Evolutionary conservation across 2,797 vertebrate genomes (phyloP).

Genomic region (Platalea minor): DNA sequence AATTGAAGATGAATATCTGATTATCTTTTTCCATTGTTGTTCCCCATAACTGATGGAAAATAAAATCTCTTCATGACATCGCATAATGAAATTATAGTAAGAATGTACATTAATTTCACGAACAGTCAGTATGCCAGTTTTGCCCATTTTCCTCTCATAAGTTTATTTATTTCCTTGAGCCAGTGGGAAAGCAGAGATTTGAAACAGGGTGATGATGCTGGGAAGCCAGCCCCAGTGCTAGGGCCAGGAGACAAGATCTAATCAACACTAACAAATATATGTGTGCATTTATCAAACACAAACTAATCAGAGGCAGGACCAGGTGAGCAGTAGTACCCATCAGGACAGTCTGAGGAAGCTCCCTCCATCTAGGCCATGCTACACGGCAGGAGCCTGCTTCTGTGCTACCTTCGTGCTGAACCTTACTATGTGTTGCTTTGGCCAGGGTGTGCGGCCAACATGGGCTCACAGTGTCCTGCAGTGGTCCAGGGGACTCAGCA

Average conservation of each 20-base stretch:
- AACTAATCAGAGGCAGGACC: neutral
- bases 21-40: neutral
- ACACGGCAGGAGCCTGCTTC: rapidly evolving
- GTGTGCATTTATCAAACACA: neutral
- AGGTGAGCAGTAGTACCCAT: rapidly evolving
- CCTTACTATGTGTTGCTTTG: rapidly evolving
- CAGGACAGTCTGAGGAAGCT: rapidly evolving
- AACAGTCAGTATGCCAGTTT: neutral
- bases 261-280: neutral
- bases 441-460: rapidly evolving
- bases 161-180: constrained; percentile 43
- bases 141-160: neutral
- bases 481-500: rapidly evolving
- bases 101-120: constrained; percentile 37
- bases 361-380: rapidly evolving
- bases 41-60: neutral
- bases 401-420: rapidly evolving
- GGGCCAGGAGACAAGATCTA: neutral
- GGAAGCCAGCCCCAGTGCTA: neutral
- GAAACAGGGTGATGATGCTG: neutral
- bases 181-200: constrained; percentile 3
- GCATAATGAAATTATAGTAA: constrained; percentile 23
- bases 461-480: rapidly evolving
- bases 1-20: neutral
- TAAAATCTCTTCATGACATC: neutral